These are phyloP conservation scores for Vollenhovia emeryi DNA, from an alignment of 1,140 invertebrate genomes.

Conservation along the genomic window DNA sequence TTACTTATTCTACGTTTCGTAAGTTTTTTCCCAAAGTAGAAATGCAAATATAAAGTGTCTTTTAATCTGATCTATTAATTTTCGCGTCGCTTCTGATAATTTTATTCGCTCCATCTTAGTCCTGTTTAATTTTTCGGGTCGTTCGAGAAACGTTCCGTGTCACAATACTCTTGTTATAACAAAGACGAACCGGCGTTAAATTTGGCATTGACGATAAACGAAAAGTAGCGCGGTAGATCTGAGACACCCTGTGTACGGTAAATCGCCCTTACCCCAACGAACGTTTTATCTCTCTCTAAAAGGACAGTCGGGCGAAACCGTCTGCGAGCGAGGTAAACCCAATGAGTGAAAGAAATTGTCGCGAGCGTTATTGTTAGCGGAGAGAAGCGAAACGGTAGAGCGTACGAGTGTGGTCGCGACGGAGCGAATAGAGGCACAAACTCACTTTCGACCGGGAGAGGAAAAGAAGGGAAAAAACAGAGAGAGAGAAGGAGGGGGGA, in stretches of 20 bases:
- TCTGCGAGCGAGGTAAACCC: slow-evolving; percentile 17
- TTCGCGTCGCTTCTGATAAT: neutral
- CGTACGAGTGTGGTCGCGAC: neutral
- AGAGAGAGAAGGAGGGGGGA: neutral
- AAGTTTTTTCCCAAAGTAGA: neutral
- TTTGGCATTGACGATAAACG: neutral
- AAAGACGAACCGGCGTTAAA: neutral
- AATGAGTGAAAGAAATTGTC: slow-evolving; percentile 43
- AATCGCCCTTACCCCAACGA: neutral
- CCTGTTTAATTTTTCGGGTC: neutral
- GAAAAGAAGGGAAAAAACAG: neutral
- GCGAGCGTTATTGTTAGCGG: slow-evolving; percentile 23
- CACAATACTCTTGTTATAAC: neutral
- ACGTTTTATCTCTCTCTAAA: slow-evolving; percentile 28
- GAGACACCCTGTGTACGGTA: neutral
- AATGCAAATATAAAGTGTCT: neutral
- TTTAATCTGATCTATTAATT: neutral
- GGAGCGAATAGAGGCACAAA: slow-evolving; percentile 69
- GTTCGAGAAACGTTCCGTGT: neutral
- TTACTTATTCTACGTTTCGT: neutral
- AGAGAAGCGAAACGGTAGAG: slow-evolving; percentile 28
- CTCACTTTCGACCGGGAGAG: slow-evolving; percentile 54
- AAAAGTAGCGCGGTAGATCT: neutral
- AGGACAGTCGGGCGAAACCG: neutral
- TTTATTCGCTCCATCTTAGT: neutral